These are phyloP conservation scores for Limanda limanda DNA, from an alignment of 2,113 vertebrate genomes.

Conservation along the genomic window DNA sequence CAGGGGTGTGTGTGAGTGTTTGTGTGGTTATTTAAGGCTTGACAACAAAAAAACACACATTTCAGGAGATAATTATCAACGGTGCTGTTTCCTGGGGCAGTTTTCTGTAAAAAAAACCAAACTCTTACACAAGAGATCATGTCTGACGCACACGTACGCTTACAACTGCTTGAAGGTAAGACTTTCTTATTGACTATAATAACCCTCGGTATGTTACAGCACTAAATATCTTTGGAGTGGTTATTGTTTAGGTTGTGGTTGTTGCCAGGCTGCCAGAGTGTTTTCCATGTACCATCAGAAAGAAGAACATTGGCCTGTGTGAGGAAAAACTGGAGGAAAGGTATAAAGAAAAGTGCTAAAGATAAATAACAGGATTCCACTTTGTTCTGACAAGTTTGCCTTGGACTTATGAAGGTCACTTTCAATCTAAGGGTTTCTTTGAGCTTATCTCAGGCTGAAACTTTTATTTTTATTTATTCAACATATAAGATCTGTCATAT, in stretches of 20 bases:
- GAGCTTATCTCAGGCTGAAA: background rate
- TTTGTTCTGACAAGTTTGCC: background rate
- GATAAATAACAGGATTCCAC: background rate
- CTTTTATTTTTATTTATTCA: too few relatives aligned
- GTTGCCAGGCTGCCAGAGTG: background rate
- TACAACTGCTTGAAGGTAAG: background rate
- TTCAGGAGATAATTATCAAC: slow-evolving; percentile 24
- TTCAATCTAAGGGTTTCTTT: too few relatives aligned
- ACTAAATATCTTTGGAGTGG: background rate
- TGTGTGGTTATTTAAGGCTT: slow-evolving; percentile 6
- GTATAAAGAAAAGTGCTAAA: too few relatives aligned
- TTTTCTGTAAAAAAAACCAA: slow-evolving; percentile 2
- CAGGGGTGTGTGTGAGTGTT: background rate
- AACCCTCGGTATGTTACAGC: background rate
- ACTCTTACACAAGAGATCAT: too few relatives aligned
- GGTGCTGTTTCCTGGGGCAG: background rate
- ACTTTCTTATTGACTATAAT: background rate
- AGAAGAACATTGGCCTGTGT: background rate
- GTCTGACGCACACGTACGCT: background rate
- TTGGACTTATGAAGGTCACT: too few relatives aligned
- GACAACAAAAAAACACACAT: background rate
- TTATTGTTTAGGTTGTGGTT: background rate
- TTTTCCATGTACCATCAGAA: background rate
- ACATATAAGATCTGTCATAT: background rate
- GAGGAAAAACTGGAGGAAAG: background rate